These are phyloP conservation scores for Chrysotoxum bicinctum DNA, from an alignment of 2,888 invertebrate species.

Conservation along the genomic window DNA sequence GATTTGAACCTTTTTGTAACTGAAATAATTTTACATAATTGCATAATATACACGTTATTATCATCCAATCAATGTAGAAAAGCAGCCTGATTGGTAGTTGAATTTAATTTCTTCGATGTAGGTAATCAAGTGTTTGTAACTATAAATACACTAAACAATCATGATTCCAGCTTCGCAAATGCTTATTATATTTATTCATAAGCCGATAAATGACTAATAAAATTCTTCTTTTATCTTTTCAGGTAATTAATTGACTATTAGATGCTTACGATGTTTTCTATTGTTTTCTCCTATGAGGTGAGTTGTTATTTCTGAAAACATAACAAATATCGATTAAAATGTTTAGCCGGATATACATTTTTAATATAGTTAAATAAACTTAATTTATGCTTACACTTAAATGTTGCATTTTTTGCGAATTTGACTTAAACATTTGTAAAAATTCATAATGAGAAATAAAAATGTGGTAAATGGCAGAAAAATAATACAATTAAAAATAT, in stretches of 20 bases:
- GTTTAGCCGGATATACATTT: neutral
- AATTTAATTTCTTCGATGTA: neutral
- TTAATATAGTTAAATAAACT: too few relatives aligned
- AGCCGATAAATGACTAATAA: constrained; percentile 4
- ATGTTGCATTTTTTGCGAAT: too few relatives aligned
- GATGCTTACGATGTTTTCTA: constrained; percentile 14
- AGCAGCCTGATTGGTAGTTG: neutral
- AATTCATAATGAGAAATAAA: too few relatives aligned
- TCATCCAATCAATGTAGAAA: neutral
- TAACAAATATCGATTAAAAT: neutral
- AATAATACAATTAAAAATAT: too few relatives aligned
- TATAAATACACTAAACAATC: neutral
- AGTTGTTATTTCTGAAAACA: neutral
- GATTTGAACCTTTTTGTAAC: too few relatives aligned
- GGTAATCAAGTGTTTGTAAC: neutral
- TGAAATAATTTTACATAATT: too few relatives aligned
- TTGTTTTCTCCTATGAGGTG: neutral
- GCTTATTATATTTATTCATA: neutral
- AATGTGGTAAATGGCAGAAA: too few relatives aligned
- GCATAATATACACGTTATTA: too few relatives aligned
- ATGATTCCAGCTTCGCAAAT: neutral
- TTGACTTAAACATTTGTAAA: too few relatives aligned
- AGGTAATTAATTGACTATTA: constrained; percentile 53
- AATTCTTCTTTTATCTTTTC: constrained; percentile 35
- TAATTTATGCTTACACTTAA: too few relatives aligned